Evolutionary conservation across 1,140 invertebrate genomes (phyloP).

Genomic region (Zaprionus inermis): DNA sequence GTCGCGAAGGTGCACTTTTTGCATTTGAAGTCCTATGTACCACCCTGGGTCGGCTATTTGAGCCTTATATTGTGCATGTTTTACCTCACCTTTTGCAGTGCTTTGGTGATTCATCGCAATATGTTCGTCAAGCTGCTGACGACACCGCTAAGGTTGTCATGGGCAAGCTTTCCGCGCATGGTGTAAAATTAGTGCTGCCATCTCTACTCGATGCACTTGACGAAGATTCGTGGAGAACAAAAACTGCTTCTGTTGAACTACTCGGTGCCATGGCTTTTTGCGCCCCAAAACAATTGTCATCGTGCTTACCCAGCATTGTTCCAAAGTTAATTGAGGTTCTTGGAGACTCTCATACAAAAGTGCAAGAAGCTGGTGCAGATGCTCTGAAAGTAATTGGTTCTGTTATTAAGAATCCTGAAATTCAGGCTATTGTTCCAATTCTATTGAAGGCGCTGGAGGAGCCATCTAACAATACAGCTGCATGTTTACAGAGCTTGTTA

Average conservation of each 20-base stretch:
- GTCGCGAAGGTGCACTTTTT: slow-evolving; percentile 97
- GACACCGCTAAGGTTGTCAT: slow-evolving; percentile 98
- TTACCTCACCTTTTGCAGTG: slow-evolving; percentile 97
- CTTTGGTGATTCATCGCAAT: slow-evolving; percentile 97
- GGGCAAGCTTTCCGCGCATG: slow-evolving; percentile 97
- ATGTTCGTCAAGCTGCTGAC: slow-evolving; percentile 95
- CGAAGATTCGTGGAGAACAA: slow-evolving; percentile 99
- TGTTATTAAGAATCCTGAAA: slow-evolving; percentile 99
- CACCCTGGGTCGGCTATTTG: slow-evolving; percentile 97
- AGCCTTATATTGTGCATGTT: slow-evolving; percentile 99
- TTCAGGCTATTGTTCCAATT: slow-evolving; percentile 97
- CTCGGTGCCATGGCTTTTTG: slow-evolving; percentile 99
- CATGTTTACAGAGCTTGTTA: slow-evolving; percentile 95
- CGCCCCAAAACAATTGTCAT: slow-evolving; percentile 98
- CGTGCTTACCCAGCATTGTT: slow-evolving; percentile 98
- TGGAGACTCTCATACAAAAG: slow-evolving; percentile 98
- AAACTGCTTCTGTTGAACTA: slow-evolving; percentile 98
- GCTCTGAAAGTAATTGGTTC: slow-evolving; percentile 98
- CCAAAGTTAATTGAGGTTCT: slow-evolving; percentile 99
- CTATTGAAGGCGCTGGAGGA: slow-evolving; percentile 97
- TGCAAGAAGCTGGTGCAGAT: slow-evolving; percentile 98
- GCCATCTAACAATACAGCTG: slow-evolving; percentile 97
- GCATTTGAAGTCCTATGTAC: slow-evolving; percentile 98
- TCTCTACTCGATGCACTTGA: slow-evolving; percentile 96
- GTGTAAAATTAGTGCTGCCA: slow-evolving; percentile 97